Conservation (phyloP, 2,888 invertebrate species). For the Heliconius ismenius region DNA sequence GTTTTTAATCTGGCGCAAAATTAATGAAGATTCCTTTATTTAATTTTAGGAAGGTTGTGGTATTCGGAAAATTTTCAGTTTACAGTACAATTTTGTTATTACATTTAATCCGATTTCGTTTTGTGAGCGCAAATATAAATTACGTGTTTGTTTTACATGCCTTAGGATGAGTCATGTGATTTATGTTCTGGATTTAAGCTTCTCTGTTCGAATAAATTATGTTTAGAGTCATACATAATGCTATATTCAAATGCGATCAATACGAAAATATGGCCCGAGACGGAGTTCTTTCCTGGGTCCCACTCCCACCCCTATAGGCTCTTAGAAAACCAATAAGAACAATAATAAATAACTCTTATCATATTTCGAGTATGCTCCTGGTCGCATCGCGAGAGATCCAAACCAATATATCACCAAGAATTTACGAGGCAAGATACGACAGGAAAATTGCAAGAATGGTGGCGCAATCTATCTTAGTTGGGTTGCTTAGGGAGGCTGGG, state of each 20-base stretch:
- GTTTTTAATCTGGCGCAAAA: constrained; percentile 72
- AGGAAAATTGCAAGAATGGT: constrained; percentile 96
- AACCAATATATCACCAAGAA: constrained; percentile 91
- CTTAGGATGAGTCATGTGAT: constrained; percentile 47
- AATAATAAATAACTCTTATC: constrained; percentile 83
- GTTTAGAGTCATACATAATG: constrained; percentile 33
- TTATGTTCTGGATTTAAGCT: constrained; percentile 44
- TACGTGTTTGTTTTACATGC: constrained; percentile 50
- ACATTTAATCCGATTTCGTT: constrained; percentile 51
- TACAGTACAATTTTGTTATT: constrained; percentile 52
- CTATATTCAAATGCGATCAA: constrained; percentile 46
- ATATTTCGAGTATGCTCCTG: constrained; percentile 83
- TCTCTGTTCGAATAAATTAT: constrained; percentile 40
- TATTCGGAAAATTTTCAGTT: constrained; percentile 46
- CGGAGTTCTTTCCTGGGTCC: constrained; percentile 53
- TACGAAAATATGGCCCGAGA: constrained; percentile 58
- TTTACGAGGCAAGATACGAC: constrained; percentile 95
- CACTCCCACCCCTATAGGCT: constrained; percentile 46
- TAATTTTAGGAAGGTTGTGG: constrained; percentile 55
- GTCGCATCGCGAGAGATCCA: constrained; percentile 82
- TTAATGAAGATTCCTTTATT: constrained; percentile 68
- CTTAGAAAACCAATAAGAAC: constrained; percentile 81
- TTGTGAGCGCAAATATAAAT: constrained; percentile 49
- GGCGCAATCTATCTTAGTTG: constrained; percentile 94
- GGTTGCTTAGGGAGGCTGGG: constrained; percentile 79